Conservation (phyloP, 1,140 invertebrate genomes). For the Cyphomyrmex costatus region DNA sequence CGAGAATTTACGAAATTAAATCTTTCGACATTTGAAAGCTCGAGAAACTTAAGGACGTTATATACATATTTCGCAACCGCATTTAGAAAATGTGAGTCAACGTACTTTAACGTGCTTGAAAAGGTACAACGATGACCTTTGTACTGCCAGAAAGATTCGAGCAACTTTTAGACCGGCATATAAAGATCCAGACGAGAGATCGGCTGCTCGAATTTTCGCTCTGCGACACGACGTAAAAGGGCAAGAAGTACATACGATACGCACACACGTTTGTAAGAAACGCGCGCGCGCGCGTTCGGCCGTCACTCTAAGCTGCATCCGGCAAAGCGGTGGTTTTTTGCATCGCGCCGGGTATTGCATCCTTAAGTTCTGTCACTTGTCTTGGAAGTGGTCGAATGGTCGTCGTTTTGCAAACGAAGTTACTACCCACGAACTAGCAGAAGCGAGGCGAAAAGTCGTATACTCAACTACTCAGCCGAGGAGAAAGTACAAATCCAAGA, state of each 20-base stretch:
- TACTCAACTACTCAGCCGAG: no score
- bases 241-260: conserved; percentile 41
- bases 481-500: background rate
- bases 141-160: background rate
- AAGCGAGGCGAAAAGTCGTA: background rate
- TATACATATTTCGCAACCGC: background rate
- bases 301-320: conserved; percentile 79
- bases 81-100: conserved; percentile 30
- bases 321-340: conserved; percentile 78
- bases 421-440: background rate
- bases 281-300: conserved; percentile 34
- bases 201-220: conserved; percentile 57
- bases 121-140: conserved; percentile 17
- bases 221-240: conserved; percentile 38
- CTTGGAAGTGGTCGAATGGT: conserved; percentile 57
- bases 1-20: background rate
- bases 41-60: background rate
- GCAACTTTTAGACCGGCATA: conserved; percentile 12
- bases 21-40: background rate
- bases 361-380: conserved; percentile 74
- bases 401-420: background rate
- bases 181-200: conserved; percentile 64
- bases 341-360: conserved; percentile 70
- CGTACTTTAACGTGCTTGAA: background rate
- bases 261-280: background rate